Percentiles rank a stretch among this genome's conserved stretches.
phyloP scores from a whole-genome alignment of 2,888 invertebrate genomes.

The Dendrolimus pini region DNA sequence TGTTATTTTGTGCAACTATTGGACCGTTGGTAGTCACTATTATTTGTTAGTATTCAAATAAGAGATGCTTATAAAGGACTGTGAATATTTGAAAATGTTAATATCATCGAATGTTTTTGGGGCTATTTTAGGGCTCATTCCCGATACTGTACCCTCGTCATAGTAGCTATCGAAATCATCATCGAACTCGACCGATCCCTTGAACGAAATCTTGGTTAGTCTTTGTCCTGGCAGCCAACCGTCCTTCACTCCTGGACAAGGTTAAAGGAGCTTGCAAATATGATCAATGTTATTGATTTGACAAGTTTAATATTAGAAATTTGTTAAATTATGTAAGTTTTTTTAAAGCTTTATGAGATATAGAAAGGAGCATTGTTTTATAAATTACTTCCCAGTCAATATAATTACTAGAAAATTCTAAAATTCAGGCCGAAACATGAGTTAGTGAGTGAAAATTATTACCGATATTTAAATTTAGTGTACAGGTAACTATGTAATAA shows the following conservation, averaged over 20 bases:
- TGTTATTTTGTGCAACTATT: conserved; percentile 14
- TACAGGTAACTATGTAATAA: no score
- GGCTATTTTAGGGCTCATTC: conserved; percentile 58
- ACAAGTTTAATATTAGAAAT: no score
- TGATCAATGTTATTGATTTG: conserved; percentile 25
- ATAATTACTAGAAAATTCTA: no score
- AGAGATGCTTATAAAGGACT: conserved; percentile 3
- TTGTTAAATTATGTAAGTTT: no score
- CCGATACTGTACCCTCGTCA: conserved; percentile 67
- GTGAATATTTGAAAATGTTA: conserved; percentile 30
- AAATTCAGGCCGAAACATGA: no score
- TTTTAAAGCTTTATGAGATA: no score
- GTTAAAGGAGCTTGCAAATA: conserved; percentile 53
- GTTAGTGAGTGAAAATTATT: no score
- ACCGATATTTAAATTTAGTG: no score
- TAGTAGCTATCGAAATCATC: conserved; percentile 71
- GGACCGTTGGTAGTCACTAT: conserved; percentile 18
- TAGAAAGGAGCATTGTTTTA: no score
- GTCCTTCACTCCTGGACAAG: conserved; percentile 67
- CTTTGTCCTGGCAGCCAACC: conserved; percentile 75
- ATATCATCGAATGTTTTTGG: conserved; percentile 42
- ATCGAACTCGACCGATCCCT: conserved; percentile 67
- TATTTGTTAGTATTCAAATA: conserved; percentile 19
- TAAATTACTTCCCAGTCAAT: no score
- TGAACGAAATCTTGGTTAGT: conserved; percentile 71